Evolutionary conservation across 2,888 invertebrate species (phyloP), one percentile per base, ranked within the genome.

Genomic region (Zeuzera pyrina): DNA sequence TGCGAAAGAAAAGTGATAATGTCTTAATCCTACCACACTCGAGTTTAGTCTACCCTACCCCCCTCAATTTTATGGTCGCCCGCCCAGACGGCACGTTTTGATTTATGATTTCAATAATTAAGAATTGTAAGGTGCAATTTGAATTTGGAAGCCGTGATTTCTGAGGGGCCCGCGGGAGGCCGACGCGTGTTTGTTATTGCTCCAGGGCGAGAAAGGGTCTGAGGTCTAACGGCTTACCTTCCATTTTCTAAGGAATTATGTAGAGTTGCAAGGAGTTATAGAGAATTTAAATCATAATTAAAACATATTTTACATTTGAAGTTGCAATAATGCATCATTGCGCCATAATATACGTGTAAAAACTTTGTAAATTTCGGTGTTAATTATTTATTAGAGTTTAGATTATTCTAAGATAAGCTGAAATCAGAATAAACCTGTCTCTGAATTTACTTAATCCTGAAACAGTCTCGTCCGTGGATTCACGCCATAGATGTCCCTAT

Each of bases 1-100:
- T 72, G 68, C 70, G 63, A 85, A 86, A 85, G 86, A 86, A 87
- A 87, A 87, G 86, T 86, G 86, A 87, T 87, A 87, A 87, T 86
- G 86, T 87, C 86, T 86, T 87, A 86, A 87, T 85, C 85, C 85
- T 74, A 78, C 74, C 85, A 83, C 84, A 84, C 84, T 81, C 62
- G 72, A 77, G 67, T 57, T 62, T 65, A 52, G 63, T 59, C 51
- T 55, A 47, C 48, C 51, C 52, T 43, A 58, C 72, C 64, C 63
- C 57, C 62, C 30, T 23, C 30, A 70, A 77, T 79, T 81, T 81
- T 77, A 79, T 77, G 77, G 79, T 77, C 77, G 71, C 70, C 61
- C 69, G 71, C 77, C 60, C 77, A 78, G 77, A 77, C 72, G 79
- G 79, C 71, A 72, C 74, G 70, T 73, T 78, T 74, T 83, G 83